phyloP scores from a whole-genome alignment of 2,113 vertebrate genomes.

The Podarcis cretensis region DNA sequence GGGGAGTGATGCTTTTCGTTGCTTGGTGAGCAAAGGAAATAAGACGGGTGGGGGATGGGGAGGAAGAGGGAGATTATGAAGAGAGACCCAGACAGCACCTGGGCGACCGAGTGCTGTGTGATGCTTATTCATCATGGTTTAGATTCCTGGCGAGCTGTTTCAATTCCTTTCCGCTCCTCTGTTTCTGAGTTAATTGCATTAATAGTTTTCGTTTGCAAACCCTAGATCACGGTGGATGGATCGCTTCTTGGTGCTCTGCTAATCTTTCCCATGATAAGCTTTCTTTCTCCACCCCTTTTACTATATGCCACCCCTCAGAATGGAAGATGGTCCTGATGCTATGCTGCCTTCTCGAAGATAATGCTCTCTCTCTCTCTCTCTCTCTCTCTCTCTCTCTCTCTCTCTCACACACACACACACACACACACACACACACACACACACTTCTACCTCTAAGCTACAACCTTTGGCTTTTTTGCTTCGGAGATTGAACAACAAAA shows the following conservation, averaged over 20 bases:
- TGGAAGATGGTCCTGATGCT: not conserved
- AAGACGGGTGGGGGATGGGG: not conserved
- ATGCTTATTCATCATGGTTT: not conserved
- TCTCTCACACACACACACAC: too few species aligned
- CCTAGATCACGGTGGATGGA: not conserved
- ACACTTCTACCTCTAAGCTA: not conserved
- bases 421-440: too few species aligned
- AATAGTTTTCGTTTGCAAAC: not conserved
- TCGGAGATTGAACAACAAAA: not conserved
- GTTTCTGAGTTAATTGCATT: slow-evolving; percentile 10
- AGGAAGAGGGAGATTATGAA: not conserved
- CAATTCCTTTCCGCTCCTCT: not conserved
- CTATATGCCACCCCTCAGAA: not conserved
- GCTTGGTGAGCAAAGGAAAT: not conserved
- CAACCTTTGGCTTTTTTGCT: not conserved
- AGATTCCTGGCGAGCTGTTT: not conserved
- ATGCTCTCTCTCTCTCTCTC: too few species aligned
- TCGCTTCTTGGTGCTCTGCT: not conserved
- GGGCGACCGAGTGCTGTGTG: not conserved
- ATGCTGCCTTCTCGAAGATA: not conserved
- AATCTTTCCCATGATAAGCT: not conserved
- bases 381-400: too few species aligned
- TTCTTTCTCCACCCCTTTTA: not conserved
- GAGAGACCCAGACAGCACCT: not conserved
- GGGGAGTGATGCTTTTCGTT: not conserved